Percentiles rank a stretch among this genome's conserved stretches.
phyloP scores from a whole-genome alignment of 2,797 vertebrate species.

The Phataginus tetradactyla region DNA sequence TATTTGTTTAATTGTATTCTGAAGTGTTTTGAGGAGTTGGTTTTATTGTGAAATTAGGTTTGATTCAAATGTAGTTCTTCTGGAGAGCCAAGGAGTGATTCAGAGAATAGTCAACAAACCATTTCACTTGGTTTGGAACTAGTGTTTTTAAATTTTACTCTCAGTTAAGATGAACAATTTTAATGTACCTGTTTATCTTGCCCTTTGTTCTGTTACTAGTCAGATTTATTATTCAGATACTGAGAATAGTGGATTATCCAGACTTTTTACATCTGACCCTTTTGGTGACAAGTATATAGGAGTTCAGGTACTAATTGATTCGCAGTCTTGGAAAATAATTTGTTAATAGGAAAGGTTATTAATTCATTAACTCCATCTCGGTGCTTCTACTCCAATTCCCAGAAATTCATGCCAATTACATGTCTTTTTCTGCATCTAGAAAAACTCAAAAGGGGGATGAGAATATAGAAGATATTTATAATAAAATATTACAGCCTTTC shows the following conservation, averaged over 20 bases:
- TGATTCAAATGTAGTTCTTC: not conserved
- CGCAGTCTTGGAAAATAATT: not conserved
- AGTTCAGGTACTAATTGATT: slow-evolving; percentile 16
- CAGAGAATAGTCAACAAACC: not conserved
- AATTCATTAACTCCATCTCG: slow-evolving; percentile 36
- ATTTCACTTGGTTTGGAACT: slow-evolving; percentile 37
- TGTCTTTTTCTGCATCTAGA: not conserved
- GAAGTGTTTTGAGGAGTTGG: not conserved
- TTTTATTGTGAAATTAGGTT: slow-evolving; percentile 31
- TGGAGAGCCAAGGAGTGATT: not conserved
- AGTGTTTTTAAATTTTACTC: not conserved
- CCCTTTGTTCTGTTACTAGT: slow-evolving; percentile 25
- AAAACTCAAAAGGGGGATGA: slow-evolving; percentile 6
- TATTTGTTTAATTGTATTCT: not conserved
- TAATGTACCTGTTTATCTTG: not conserved
- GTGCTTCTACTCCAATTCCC: not conserved
- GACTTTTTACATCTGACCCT: not conserved
- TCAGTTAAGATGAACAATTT: not conserved
- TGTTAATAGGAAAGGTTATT: not conserved
- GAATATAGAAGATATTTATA: not conserved
- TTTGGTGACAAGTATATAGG: slow-evolving; percentile 7
- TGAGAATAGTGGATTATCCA: not conserved
- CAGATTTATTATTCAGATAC: not conserved
- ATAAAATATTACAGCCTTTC: not conserved
- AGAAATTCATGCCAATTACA: slow-evolving; percentile 32